Evolutionary conservation across 2,113 vertebrate genomes (phyloP).

Genomic region (Rhea americana): DNA sequence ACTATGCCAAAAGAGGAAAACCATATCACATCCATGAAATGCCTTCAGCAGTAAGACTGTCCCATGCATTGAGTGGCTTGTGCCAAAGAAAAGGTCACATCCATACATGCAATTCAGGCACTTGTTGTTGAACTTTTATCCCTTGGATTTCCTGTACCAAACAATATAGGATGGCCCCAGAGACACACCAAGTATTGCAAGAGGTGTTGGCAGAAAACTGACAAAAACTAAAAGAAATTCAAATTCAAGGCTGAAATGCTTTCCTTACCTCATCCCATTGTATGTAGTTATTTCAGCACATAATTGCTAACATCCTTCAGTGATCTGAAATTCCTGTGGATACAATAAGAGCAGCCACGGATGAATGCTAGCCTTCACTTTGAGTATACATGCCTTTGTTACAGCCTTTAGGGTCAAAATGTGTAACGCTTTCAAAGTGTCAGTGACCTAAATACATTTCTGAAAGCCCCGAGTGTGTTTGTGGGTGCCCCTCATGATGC

Average conservation of each 20-base stretch:
- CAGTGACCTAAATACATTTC: constrained; percentile 57
- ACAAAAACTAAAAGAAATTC: constrained; percentile 53
- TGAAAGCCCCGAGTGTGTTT: neutral
- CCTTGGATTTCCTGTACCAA: constrained; percentile 24
- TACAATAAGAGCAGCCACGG: constrained; percentile 64
- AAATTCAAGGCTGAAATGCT: constrained; percentile 45
- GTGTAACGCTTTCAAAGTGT: constrained; percentile 51
- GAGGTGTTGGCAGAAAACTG: neutral
- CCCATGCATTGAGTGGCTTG: accelerated
- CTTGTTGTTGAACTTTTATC: neutral
- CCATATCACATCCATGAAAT: neutral
- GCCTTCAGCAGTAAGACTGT: accelerated
- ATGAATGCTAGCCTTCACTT: constrained; percentile 60
- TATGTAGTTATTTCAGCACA: constrained; percentile 63
- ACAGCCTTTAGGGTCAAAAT: constrained; percentile 10
- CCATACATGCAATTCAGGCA: neutral
- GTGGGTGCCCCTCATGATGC: neutral
- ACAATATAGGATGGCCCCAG: neutral
- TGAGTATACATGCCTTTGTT: constrained; percentile 53
- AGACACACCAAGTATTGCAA: neutral
- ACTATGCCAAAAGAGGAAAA: neutral
- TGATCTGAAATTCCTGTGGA: constrained; percentile 64
- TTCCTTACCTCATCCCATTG: constrained; percentile 68
- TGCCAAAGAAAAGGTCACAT: neutral
- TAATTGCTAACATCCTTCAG: constrained; percentile 73